Conservation (phyloP, 92 coral and sea anemone species). For the Desmophyllum pertusum region DNA sequence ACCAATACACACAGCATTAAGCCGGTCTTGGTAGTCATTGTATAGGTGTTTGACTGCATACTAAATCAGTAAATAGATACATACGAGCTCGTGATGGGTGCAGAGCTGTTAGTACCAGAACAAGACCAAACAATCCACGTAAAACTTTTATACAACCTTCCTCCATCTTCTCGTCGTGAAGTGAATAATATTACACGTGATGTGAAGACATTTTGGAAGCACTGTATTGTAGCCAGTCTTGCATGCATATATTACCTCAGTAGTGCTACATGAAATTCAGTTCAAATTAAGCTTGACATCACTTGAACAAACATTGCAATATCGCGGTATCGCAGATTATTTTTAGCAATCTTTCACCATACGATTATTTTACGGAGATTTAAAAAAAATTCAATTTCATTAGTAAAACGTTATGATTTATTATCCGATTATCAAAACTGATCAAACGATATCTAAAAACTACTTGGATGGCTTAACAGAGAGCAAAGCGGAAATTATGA, state of each 20-base stretch:
- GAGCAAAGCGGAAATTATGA: neutral
- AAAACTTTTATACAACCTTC: too few species aligned
- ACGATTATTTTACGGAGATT: neutral
- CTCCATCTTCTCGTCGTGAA: neutral
- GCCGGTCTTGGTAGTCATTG: neutral
- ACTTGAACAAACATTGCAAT: neutral
- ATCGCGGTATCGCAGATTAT: neutral
- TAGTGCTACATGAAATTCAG: neutral
- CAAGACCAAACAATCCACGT: neutral
- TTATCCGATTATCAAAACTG: neutral
- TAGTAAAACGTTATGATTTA: neutral
- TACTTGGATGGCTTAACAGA: neutral
- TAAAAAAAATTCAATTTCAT: neutral
- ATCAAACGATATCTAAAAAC: neutral
- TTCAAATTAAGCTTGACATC: neutral
- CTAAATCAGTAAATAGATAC: neutral
- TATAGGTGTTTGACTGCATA: neutral
- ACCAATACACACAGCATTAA: neutral
- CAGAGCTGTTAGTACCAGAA: neutral
- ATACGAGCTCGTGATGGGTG: neutral
- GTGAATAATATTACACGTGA: neutral
- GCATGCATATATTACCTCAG: neutral
- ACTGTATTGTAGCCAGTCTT: neutral
- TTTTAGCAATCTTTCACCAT: neutral
- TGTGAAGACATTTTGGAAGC: neutral